Base-by-base conservation (phyloP, 2,888 invertebrate species). In the Willowsia nigromaculata region DNA sequence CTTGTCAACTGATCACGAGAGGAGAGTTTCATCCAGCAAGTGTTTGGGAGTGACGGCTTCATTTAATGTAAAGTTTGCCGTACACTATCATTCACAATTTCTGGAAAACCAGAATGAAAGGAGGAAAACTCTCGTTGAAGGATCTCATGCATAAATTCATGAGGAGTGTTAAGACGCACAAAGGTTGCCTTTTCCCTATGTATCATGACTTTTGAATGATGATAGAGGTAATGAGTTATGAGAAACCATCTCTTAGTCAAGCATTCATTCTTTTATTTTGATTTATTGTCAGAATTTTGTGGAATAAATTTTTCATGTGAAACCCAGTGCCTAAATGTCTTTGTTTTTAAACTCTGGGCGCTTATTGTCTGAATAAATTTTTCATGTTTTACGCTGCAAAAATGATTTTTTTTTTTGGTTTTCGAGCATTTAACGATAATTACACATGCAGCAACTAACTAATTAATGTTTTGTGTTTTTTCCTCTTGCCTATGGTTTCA, bases 91-190 rank as follows among this genome's bases (percentile, higher is more conserved):
- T 27, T 33, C 40, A 18, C 30, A 62, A 25, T 37, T 71, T 71
- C 13, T 18, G 50, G 0, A 40, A 25, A 65, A 65, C 37, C 59
- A 81, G 27, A 59, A 33, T 68, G 53, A 71, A 68, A 62, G 18
- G n/a, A n/a, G n/a, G 11, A 40, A 43, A 71, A 71, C 22, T 62
- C 25, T 30, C 30, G 43, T 76, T 47, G 78, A 53, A 53, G 18
- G 53, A 62, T 13, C 59, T 90, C 83, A 90, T 90, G 85, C 85
- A 90, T 90, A 85, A 30, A 90, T 90, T 88, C 90, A 90, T 90
- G 88, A 90, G 74, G 22, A 43, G n/a, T 5, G 43, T 65, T 33
- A 9, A 27, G 47, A 11, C 11, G 43, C 15, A 43, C 30, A 33
- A n/a, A n/a, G n/a, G n/a, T n/a, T n/a, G n/a, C n/a, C n/a, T n/a